Base-by-base conservation (phyloP, 2,888 invertebrate species). In the Leptinotarsa haldemani region DNA sequence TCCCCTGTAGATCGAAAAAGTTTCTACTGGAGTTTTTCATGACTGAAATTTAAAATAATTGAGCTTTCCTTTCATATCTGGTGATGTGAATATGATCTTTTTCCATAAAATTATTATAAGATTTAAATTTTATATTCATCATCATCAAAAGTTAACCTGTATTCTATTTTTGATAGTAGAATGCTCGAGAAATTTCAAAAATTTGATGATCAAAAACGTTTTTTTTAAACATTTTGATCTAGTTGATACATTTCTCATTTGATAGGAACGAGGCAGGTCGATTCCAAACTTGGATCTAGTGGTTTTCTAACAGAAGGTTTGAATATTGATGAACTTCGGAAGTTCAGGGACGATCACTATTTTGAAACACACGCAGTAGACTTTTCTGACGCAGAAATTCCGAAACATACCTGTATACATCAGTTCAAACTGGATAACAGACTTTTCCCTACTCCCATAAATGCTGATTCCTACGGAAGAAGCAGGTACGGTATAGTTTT, bases 401-500 rank as follows among this genome's bases (percentile, higher is more conserved):
- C 81, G 2, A 82, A 66, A n/a, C 90, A 90, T 76, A 88, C 87
- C 78, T 91, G 91, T 69, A 84, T 89, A 0, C 90, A 91, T 76
- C 88, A 90, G 67, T 91, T 90, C 76, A 87, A 89, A 80, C 83
- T 92, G 16, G 91, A 92, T 75, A 89, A 91, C 5, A 85, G 91
- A 68, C 82, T 91, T 15, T 90, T 91, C 76, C 90, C 91, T 0
- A 89, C 90, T 18, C 89, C 90, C 0, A 77, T 90, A 15, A 88
- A 88, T 61, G 82, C 85, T 13, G 90, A 90, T 71, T 84, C 87
- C 52, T 86, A 87, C 47, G 88, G 89, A 12, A 87, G 83, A 50
- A 88, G 90, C 15, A 83, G 90, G 76, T 76, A 4, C 22, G 12
- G 52, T 50, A 30, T 50, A n/a, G 50, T 50, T 40, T 3, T 40